Evolutionary conservation across 2,113 vertebrate genomes (phyloP).

Genomic region (Poecile atricapillus): DNA sequence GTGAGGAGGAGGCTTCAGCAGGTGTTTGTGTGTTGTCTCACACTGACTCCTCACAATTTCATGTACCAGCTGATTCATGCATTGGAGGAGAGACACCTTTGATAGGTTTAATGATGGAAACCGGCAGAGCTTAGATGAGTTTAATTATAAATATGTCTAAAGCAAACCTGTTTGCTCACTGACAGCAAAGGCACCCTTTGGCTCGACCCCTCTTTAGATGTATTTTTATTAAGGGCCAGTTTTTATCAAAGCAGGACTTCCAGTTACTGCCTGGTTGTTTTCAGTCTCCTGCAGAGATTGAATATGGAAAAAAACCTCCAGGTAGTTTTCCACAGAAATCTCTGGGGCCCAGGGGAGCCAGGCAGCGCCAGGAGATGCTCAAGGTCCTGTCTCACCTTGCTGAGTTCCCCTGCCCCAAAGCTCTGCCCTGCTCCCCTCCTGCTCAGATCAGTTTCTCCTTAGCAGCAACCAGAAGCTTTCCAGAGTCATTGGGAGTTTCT

Average conservation of each 20-base stretch:
- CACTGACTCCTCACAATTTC: neutral
- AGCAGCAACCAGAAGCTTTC: rapidly evolving
- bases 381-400: neutral
- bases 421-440: neutral
- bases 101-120: neutral
- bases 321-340: neutral
- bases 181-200: neutral
- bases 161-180: neutral
- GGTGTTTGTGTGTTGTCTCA: neutral
- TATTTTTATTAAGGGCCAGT: neutral
- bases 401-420: neutral
- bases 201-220: neutral
- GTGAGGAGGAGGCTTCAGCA: neutral
- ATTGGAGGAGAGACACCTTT: neutral
- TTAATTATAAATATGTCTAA: neutral
- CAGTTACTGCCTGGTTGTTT: neutral
- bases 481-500: neutral
- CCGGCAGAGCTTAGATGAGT: neutral
- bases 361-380: neutral
- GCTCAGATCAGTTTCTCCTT: rapidly evolving
- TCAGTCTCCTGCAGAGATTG: neutral
- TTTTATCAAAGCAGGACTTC: neutral
- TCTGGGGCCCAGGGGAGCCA: neutral
- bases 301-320: rapidly evolving
- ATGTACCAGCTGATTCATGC: rapidly evolving